Evolutionary conservation across 1,140 invertebrate species (phyloP).

Genomic region (Arctopsyche grandis): DNA sequence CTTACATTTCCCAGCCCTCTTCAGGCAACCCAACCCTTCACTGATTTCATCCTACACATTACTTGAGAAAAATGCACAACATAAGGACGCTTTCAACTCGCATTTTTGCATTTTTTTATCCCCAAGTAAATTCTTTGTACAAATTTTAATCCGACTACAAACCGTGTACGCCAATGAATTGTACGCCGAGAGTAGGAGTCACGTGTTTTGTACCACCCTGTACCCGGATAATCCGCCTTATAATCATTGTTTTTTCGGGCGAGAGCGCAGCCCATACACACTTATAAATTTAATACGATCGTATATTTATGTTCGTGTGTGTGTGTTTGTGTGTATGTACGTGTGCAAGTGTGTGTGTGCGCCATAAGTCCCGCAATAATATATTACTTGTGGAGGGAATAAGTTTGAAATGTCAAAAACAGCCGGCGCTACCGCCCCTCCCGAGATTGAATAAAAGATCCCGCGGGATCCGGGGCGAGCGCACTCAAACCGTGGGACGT

Average conservation of each 20-base stretch:
- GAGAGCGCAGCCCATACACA: conserved; percentile 23
- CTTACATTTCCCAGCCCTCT: too few relatives aligned
- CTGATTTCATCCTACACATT: neutral
- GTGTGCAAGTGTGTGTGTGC: conserved; percentile 35
- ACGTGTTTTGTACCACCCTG: conserved; percentile 26
- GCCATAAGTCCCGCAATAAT: conserved; percentile 45
- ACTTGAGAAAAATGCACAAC: neutral
- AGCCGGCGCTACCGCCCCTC: conserved; percentile 43
- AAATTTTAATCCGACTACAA: neutral
- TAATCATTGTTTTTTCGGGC: conserved; percentile 44
- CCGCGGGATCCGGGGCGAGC: conserved; percentile 29
- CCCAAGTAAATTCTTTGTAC: too few relatives aligned
- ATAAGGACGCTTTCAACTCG: neutral
- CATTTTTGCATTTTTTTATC: neutral
- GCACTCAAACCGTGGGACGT: conserved; percentile 17
- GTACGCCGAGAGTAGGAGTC: neutral
- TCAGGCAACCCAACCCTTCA: neutral
- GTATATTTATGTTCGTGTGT: neutral
- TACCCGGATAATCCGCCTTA: conserved; percentile 34
- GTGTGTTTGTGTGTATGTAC: neutral
- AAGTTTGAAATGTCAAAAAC: conserved; percentile 47
- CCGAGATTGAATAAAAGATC: conserved; percentile 46
- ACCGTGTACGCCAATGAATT: neutral
- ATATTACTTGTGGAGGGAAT: conserved; percentile 46
- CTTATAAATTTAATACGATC: conserved; percentile 29